Conservation (phyloP, 2,888 invertebrate genomes). For the Nomada flava region DNA sequence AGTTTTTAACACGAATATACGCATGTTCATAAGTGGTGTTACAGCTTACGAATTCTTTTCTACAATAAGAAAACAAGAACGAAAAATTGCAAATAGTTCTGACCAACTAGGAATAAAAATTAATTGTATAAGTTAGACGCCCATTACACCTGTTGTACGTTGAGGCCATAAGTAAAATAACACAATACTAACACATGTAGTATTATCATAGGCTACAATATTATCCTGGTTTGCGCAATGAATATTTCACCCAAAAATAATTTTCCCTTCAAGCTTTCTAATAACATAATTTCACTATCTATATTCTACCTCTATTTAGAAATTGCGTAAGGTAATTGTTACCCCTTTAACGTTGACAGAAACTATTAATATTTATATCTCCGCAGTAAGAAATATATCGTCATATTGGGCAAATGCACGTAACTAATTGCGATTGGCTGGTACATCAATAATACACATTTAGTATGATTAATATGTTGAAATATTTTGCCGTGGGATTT, state of each 20-base stretch:
- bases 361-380: slow-evolving; percentile 1
- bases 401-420: not conserved
- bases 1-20: not conserved
- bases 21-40: not conserved
- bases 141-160: not conserved
- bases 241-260: not conserved
- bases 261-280: slow-evolving; percentile 4
- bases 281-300: slow-evolving; percentile 16
- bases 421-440: not conserved
- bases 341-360: slow-evolving; percentile 7
- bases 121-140: not conserved
- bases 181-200: not conserved
- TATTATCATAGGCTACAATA: not conserved
- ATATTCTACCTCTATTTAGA: not conserved
- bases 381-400: not conserved
- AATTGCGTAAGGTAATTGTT: not conserved
- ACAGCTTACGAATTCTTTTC: not conserved
- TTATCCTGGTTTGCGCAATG: not conserved
- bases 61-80: not conserved
- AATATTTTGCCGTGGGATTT: not conserved
- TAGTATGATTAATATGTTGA: not conserved
- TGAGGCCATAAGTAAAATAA: not conserved
- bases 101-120: slow-evolving; percentile 15
- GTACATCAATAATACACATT: not conserved
- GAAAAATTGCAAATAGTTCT: not conserved